Evolutionary conservation across 2,888 invertebrate genomes (phyloP).

Genomic region (Oscheius sp.): DNA sequence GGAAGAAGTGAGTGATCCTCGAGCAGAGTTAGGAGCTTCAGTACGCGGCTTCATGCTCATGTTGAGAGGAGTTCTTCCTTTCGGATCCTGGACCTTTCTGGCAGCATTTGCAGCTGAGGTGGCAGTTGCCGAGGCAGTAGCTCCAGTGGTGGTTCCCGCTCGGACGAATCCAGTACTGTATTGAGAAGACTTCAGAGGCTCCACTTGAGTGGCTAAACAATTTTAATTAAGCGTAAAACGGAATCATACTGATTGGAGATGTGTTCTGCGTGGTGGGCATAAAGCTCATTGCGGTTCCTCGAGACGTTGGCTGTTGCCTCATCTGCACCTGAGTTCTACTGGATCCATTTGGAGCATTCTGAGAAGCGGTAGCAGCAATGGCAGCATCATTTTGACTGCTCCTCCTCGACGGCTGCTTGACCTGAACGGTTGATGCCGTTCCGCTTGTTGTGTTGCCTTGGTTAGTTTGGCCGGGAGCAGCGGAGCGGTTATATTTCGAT

Average conservation of each 20-base stretch:
- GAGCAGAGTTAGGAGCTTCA: conserved; percentile 28
- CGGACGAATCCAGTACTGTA: conserved; percentile 29
- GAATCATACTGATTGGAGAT: conserved; percentile 11
- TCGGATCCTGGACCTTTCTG: conserved; percentile 52
- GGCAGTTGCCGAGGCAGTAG: conserved; percentile 14
- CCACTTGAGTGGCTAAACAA: conserved; percentile 28
- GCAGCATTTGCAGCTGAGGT: conserved; percentile 39
- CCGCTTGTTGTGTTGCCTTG: conserved; percentile 43
- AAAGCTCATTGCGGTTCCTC: conserved; percentile 36
- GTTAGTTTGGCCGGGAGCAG: conserved; percentile 32
- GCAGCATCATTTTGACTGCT: conserved; percentile 53
- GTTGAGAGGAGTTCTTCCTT: conserved; percentile 54
- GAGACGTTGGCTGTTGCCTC: conserved; percentile 49
- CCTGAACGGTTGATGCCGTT: conserved; percentile 30
- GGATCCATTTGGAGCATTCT: conserved; percentile 1
- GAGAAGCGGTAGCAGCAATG: conserved; percentile 9
- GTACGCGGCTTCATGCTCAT: conserved; percentile 29
- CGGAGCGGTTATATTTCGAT: conserved; percentile 44
- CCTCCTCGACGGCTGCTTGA: conserved; percentile 41
- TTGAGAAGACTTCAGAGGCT: conserved; percentile 1
- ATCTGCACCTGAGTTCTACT: conserved; percentile 44
- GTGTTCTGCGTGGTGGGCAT: conserved; percentile 25
- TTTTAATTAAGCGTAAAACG: not conserved
- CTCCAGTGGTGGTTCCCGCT: conserved; percentile 33
- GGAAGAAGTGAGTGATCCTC: conserved; percentile 25